Conservation (phyloP, 2,113 vertebrate species). For the Origma solitaria region DNA sequence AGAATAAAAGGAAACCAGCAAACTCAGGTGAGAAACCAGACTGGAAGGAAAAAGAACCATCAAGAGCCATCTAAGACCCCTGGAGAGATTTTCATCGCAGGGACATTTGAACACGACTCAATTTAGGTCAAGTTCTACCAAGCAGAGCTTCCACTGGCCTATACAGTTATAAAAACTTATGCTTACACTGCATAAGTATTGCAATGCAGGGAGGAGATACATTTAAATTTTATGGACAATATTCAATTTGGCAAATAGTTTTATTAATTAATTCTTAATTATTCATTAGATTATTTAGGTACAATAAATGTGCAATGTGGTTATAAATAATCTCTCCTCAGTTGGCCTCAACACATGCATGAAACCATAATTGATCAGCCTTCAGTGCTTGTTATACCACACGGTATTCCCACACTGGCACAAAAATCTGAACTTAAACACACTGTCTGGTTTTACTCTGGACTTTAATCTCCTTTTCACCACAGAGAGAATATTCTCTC, state of each 20-base stretch:
- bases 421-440: neutral
- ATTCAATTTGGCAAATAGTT: neutral
- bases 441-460: neutral
- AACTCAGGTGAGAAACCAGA: neutral
- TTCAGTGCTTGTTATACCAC: neutral
- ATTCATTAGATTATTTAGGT: neutral
- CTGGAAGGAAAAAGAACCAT: neutral
- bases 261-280: neutral
- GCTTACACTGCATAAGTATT: neutral
- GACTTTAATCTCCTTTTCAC: neutral
- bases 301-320: neutral
- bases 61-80: neutral
- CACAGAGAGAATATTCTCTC: neutral
- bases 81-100: neutral
- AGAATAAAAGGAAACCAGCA: neutral
- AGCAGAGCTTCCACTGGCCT: fast-evolving
- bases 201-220: neutral
- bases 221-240: neutral
- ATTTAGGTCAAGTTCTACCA: neutral
- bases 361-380: neutral
- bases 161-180: neutral
- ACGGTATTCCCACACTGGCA: neutral
- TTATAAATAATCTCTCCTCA: neutral
- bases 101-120: neutral
- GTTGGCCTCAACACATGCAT: neutral